A percentile compares a stretch with the other conserved stretches of the same genome.
These are phyloP conservation scores for Podabrus alpinus DNA, from an alignment of 2,888 invertebrate genomes.

Conservation along the genomic window DNA sequence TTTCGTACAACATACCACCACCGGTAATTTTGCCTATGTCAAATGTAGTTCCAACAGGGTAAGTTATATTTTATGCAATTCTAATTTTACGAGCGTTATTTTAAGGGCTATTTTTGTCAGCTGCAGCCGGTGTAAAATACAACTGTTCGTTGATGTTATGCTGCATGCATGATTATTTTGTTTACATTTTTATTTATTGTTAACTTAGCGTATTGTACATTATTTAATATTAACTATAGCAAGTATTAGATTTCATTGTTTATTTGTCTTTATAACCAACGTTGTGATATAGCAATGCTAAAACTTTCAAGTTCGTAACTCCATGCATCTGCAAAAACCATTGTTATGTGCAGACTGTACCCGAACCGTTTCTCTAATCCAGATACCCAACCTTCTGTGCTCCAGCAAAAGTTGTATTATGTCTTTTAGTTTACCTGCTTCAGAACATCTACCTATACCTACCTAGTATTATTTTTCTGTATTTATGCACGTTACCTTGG, in stretches of 20 bases:
- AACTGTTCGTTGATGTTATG: constrained; percentile 1
- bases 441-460: constrained; percentile 6
- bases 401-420: constrained; percentile 18
- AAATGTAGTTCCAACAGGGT: constrained; percentile 44
- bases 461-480: background rate
- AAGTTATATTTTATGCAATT: constrained; percentile 39
- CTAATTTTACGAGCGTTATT: background rate
- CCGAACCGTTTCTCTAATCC: constrained; percentile 40
- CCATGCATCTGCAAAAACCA: constrained; percentile 26
- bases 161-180: constrained; percentile 12
- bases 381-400: constrained; percentile 38
- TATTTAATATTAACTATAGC: background rate
- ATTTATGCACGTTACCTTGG: background rate
- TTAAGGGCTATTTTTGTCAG: constrained; percentile 10
- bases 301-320: background rate
- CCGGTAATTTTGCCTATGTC: constrained; percentile 50
- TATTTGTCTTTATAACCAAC: background rate
- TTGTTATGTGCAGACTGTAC: constrained; percentile 43
- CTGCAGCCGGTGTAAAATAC: background rate
- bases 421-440: constrained; percentile 19
- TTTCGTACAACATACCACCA: constrained; percentile 73
- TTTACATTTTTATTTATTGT: background rate
- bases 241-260: background rate
- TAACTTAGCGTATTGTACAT: background rate
- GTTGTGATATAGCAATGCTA: background rate